These are phyloP conservation scores for Leptinotarsa lineolata DNA, from an alignment of 1,140 invertebrate genomes.

Conservation along the genomic window DNA sequence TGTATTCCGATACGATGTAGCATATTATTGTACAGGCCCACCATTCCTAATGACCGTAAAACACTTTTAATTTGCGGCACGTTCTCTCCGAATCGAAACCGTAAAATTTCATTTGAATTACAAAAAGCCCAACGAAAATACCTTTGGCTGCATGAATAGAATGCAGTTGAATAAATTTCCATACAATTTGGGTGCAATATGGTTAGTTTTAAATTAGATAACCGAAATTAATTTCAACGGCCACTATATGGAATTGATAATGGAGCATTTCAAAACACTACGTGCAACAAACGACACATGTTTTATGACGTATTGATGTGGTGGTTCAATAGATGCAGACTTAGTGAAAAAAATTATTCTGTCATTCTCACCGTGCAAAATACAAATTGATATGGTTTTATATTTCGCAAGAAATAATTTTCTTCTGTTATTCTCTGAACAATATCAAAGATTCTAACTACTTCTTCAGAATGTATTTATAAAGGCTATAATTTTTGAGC, in stretches of 20 bases:
- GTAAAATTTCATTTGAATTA: background rate
- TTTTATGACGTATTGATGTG: background rate
- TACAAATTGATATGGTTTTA: too few relatives aligned
- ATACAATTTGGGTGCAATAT: slow-evolving; percentile 8
- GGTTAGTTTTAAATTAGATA: background rate
- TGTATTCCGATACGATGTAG: background rate
- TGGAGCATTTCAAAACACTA: background rate
- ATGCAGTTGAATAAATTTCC: background rate
- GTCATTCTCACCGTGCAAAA: too few relatives aligned
- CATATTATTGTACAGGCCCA: background rate
- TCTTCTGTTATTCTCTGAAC: too few relatives aligned
- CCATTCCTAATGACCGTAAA: background rate
- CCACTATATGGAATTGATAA: background rate
- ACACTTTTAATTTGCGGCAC: slow-evolving; percentile 8
- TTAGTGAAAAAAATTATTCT: too few relatives aligned
- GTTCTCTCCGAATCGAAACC: slow-evolving; percentile 2
- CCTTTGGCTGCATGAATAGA: background rate
- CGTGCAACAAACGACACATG: background rate
- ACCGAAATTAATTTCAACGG: slow-evolving; percentile 3
- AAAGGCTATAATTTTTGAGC: too few relatives aligned
- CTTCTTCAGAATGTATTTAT: too few relatives aligned
- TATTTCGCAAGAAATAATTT: too few relatives aligned
- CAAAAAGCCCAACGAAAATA: background rate
- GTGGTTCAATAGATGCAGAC: background rate
- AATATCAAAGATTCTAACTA: too few relatives aligned